phyloP scores from a whole-genome alignment of 2,888 invertebrate genomes.

The Melieria crassipennis region DNA sequence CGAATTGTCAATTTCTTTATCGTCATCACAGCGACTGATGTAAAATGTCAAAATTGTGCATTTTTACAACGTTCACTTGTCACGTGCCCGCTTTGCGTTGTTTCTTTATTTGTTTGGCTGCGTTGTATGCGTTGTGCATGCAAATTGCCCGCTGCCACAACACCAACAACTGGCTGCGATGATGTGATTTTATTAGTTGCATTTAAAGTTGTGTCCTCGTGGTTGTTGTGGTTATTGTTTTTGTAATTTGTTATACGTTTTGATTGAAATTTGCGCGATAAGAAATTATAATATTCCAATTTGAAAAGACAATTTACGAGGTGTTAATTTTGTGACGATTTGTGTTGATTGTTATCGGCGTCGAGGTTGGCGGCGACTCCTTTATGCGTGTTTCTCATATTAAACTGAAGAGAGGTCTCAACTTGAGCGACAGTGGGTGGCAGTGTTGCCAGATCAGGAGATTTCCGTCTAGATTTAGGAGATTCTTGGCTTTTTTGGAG shows the following conservation, averaged over 20 bases:
- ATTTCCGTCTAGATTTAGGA: too few relatives aligned
- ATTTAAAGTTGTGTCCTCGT: neutral
- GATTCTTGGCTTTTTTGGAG: too few relatives aligned
- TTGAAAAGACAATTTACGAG: conserved; percentile 16
- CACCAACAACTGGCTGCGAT: neutral
- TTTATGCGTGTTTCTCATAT: too few relatives aligned
- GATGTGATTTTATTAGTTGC: neutral
- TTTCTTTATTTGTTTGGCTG: neutral
- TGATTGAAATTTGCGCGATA: neutral
- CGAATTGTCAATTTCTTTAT: neutral
- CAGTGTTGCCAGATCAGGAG: too few relatives aligned
- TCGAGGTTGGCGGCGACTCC: neutral
- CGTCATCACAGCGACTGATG: neutral
- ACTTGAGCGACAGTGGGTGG: too few relatives aligned
- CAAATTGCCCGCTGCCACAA: conserved; percentile 9
- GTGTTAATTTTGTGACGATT: conserved; percentile 30
- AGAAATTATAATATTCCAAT: neutral
- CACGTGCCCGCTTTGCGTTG: conserved; percentile 15
- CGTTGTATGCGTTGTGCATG: conserved; percentile 14
- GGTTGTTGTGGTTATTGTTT: neutral
- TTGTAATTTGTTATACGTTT: neutral
- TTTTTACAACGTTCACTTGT: conserved; percentile 20
- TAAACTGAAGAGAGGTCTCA: too few relatives aligned
- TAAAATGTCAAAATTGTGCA: neutral
- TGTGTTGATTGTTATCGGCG: conserved; percentile 26